Base-by-base conservation (phyloP, 2,888 invertebrate genomes). In the Drosophila setosimentum region DNA sequence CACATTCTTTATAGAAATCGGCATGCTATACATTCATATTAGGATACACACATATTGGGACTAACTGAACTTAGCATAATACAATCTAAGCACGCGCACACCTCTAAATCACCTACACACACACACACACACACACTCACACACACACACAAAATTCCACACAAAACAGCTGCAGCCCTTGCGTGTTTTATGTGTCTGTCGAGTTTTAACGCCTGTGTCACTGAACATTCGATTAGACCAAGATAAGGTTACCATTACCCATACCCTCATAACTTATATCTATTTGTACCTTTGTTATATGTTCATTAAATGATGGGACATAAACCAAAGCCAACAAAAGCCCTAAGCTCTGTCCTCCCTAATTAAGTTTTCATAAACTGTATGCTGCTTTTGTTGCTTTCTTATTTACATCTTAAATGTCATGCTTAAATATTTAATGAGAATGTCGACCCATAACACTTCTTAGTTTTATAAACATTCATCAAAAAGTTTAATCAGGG, bases 161-260 rank as follows among this genome's bases (percentile, higher is more conserved):
- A n/a, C 11, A n/a, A 24, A 42, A 24, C 21, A 24, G 18, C 21
- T 29, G 40, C 8, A 24, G 8, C 24, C 53, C 18, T 49, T 74
- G 87, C 84, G 68, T 83, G 84, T 58, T 61, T 16, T n/a, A 21
- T 40, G 40, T 50, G 21, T 65, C 62, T 50, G 59, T 68, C 57
- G 78, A 82, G 82, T 81, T 84, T 65, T 51, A 45, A 40, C 37
- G 50, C 71, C 68, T 24, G 60, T 21, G 76, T 63, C 73, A 54
- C 62, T 65, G 65, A 76, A 69, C 70, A 81, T 87, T 75, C 75
- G 73, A 85, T 85, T 87, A 82, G 61, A 49, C 57, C 11, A 53
- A 85, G 82, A 82, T 84, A 85, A 74, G 57, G 32, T 32, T 51
- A 27, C 59, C 27, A 70, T 67, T 70, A 78, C 65, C 30, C 69